Percentiles rank a stretch among this genome's conserved stretches.
Evolutionary conservation across 2,113 vertebrate genomes (phyloP).

Genomic region (Trinectes maculatus): DNA sequence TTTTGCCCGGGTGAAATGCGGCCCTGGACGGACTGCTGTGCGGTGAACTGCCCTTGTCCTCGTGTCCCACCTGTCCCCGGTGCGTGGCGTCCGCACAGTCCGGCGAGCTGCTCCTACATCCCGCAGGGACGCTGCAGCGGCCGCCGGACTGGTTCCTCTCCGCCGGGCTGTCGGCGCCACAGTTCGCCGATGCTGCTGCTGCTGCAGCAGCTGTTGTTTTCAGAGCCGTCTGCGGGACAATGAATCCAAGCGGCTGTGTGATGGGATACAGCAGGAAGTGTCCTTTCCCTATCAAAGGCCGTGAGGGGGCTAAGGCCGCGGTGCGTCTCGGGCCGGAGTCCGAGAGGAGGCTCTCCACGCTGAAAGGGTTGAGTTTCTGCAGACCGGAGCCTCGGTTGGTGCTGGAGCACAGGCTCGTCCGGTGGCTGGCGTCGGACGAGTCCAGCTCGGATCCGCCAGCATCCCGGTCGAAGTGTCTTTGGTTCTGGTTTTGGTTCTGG

Average conservation of each 20-base stretch:
- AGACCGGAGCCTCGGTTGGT: conserved; percentile 77
- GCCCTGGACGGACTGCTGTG: conserved; percentile 70
- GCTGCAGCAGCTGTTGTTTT: conserved; percentile 64
- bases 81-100: conserved; percentile 48
- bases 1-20: conserved; percentile 58
- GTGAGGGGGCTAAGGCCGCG: conserved; percentile 84
- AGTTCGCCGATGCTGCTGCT: conserved; percentile 27
- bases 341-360: conserved; percentile 93
- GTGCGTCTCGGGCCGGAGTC: conserved; percentile 91
- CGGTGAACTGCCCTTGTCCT: conserved; percentile 70
- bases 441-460: conserved; percentile 84
- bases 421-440: conserved; percentile 77
- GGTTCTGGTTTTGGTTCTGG: conserved; percentile 80
- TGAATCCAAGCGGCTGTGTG: conserved; percentile 95
- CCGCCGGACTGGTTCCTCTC: conserved; percentile 39
- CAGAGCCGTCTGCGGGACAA: conserved; percentile 92
- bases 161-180: conserved; percentile 70
- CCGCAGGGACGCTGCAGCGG: conserved; percentile 59
- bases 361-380: conserved; percentile 94
- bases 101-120: conserved; percentile 67
- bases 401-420: conserved; percentile 75
- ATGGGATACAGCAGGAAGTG: conserved; percentile 95
- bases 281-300: conserved; percentile 93
- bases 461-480: conserved; percentile 87
- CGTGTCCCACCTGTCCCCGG: conserved; percentile 62